Percentiles rank a stretch among this genome's conserved stretches.
phyloP scores from a whole-genome alignment of 2,797 vertebrate genomes.

The Anolis apletophallus region DNA sequence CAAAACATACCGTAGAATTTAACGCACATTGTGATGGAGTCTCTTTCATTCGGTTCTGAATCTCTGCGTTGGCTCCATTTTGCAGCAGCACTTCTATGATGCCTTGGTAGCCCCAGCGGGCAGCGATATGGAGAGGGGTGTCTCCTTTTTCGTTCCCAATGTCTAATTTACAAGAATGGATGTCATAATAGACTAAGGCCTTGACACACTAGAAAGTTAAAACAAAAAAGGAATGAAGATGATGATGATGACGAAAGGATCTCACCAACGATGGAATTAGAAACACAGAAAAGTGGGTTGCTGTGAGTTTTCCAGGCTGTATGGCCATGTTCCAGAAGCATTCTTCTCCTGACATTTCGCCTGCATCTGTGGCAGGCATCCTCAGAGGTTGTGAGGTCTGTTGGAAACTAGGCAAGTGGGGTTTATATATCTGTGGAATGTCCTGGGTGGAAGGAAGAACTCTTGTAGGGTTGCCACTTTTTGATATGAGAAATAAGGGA shows the following conservation, averaged over 20 bases:
- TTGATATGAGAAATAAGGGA: too few species aligned
- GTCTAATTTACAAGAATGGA: slow-evolving; percentile 87
- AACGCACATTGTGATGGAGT: slow-evolving; percentile 89
- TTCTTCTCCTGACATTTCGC: too few species aligned
- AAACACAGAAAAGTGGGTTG: neutral
- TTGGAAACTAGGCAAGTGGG: too few species aligned
- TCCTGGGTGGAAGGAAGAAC: too few species aligned
- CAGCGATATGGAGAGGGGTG: slow-evolving; percentile 90
- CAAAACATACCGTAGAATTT: slow-evolving; percentile 88
- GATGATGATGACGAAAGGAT: neutral
- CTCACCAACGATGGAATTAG: neutral
- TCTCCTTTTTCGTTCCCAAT: slow-evolving; percentile 95
- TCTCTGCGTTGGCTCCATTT: slow-evolving; percentile 86
- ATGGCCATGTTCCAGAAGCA: too few species aligned
- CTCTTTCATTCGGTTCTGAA: slow-evolving; percentile 88
- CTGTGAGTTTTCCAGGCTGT: too few species aligned
- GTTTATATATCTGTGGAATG: too few species aligned
- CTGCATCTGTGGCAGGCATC: too few species aligned
- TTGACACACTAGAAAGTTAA: slow-evolving; percentile 90
- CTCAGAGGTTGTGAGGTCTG: too few species aligned
- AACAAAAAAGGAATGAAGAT: slow-evolving; percentile 43
- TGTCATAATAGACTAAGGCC: slow-evolving; percentile 94
- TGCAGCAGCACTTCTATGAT: slow-evolving; percentile 93
- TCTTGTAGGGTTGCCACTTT: too few species aligned
- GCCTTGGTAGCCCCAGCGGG: slow-evolving; percentile 95